phyloP scores from a whole-genome alignment of 2,797 vertebrate species.

The Clarias platycephalus region DNA sequence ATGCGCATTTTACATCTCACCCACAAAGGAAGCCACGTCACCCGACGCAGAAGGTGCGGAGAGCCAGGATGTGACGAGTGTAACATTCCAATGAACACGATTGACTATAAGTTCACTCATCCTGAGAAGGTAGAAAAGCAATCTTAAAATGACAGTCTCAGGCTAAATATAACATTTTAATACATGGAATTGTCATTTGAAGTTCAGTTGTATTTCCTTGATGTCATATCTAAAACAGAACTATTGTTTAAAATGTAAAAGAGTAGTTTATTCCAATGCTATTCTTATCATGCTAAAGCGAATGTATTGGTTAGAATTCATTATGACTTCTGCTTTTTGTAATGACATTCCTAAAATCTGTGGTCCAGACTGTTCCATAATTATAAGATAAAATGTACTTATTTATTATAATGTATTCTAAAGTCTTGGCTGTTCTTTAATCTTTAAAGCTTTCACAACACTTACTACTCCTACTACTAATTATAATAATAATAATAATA shows the following conservation, averaged over 20 bases:
- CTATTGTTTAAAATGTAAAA: background rate
- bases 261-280: background rate
- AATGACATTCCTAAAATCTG: background rate
- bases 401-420: background rate
- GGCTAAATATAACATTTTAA: background rate
- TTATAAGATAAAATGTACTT: background rate
- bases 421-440: background rate
- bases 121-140: conserved; percentile 44
- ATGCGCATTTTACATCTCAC: conserved; percentile 66
- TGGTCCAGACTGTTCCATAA: background rate
- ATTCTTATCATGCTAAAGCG: background rate
- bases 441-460: background rate
- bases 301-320: background rate
- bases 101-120: conserved; percentile 34
- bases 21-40: conserved; percentile 47
- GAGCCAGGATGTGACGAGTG: conserved; percentile 37
- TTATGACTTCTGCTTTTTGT: background rate
- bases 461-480: background rate
- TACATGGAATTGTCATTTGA: background rate
- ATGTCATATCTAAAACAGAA: background rate
- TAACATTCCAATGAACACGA: conserved; percentile 4
- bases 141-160: background rate
- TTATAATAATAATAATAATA: background rate
- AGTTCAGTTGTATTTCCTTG: background rate
- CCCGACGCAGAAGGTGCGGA: conserved; percentile 35